phyloP scores from a whole-genome alignment of 2,797 vertebrate genomes.

The Cheracebus regulus region DNA sequence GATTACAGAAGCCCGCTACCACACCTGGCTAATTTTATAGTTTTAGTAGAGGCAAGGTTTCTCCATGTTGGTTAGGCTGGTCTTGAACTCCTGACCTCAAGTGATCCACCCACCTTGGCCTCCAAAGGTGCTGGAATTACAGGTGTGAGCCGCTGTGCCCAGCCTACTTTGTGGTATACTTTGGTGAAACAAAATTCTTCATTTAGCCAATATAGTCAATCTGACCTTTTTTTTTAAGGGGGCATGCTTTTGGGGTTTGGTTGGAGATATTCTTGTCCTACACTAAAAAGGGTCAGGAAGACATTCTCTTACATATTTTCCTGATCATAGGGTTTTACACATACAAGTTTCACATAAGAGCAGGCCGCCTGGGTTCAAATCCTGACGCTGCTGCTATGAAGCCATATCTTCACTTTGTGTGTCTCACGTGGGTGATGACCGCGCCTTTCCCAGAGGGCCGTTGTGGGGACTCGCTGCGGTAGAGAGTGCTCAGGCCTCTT shows the following conservation, averaged over 20 bases:
- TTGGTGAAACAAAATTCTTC: not conserved
- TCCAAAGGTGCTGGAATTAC: too few relatives aligned
- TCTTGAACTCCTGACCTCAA: too few relatives aligned
- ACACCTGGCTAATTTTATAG: too few relatives aligned
- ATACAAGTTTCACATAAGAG: not conserved
- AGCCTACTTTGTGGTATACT: not conserved
- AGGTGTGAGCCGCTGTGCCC: too few relatives aligned
- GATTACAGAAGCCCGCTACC: accelerated
- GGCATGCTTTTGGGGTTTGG: too few relatives aligned
- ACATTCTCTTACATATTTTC: not conserved
- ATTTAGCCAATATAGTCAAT: too few relatives aligned
- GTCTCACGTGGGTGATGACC: too few relatives aligned
- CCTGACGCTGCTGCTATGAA: not conserved
- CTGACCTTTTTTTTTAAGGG: not conserved
- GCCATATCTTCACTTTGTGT: not conserved
- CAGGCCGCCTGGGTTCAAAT: not conserved
- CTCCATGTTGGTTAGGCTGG: too few relatives aligned
- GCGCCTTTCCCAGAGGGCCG: not conserved
- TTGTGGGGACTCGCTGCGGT: not conserved
- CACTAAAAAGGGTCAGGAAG: not conserved
- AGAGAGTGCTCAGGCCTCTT: too few relatives aligned
- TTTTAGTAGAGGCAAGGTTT: too few relatives aligned
- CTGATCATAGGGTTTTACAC: not conserved
- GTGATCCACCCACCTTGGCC: too few relatives aligned
- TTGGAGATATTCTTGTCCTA: not conserved